phyloP scores from a whole-genome alignment of 2,888 invertebrate species.

The Xestia ashworthii region DNA sequence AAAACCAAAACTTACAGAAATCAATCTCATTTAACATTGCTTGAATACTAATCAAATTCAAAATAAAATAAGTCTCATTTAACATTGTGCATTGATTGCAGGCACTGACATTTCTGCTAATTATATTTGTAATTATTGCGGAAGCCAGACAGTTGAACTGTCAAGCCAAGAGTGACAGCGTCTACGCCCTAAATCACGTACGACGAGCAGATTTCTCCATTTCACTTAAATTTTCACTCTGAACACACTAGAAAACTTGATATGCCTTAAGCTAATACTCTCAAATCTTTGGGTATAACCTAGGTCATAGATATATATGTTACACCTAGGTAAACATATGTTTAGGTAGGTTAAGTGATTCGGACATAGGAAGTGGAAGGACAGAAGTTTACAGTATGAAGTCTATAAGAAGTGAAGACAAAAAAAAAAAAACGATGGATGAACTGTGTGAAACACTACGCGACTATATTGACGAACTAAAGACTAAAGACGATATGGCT shows the following conservation, averaged over 20 bases:
- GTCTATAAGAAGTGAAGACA: too few species aligned
- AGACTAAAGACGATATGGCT: too few species aligned
- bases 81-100: background rate
- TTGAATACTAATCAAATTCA: too few species aligned
- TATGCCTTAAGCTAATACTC: conserved; percentile 8
- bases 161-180: conserved; percentile 3
- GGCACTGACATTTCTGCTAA: conserved; percentile 6
- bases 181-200: conserved; percentile 10
- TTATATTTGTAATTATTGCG: conserved; percentile 19
- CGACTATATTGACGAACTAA: too few species aligned
- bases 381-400: too few species aligned
- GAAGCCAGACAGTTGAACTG: conserved; percentile 24
- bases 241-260: background rate
- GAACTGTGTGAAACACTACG: too few species aligned
- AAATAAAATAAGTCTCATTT: too few species aligned
- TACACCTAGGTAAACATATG: background rate
- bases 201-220: conserved; percentile 21
- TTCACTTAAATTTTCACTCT: conserved; percentile 42
- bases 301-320: too few species aligned
- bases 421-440: too few species aligned
- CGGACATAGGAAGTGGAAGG: background rate
- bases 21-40: too few species aligned
- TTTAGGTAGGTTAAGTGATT: background rate
- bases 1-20: too few species aligned
- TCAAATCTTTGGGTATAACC: background rate